Evolutionary conservation across 2,797 vertebrate species (phyloP), one percentile per base, ranked within the genome.

Genomic region (Urocyon cinereoargenteus): DNA sequence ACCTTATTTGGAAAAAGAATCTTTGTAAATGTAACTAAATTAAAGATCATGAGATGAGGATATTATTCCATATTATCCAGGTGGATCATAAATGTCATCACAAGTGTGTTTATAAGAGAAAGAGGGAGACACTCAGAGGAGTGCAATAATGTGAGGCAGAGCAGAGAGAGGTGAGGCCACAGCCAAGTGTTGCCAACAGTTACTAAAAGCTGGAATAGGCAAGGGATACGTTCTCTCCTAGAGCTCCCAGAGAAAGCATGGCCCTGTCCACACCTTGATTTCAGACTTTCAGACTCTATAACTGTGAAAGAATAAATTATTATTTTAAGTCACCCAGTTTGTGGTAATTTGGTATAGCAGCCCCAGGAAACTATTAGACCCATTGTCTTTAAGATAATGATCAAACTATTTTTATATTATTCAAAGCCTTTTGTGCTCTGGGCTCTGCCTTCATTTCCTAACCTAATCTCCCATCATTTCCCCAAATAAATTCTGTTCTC

Each of bases 391-490:
- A 90, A 59, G n/a, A 86, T 53, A 96, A 49, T 66, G 11, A n/a
- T 79, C 15, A 57, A 51, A 22, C 13, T 82, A 24, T n/a, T 93
- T 92, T 93, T 66, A 31, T 45, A 16, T 84, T 73, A 57, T 34
- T 72, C 26, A 40, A 75, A 49, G 5, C 2, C 26, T 85, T 70
- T 81, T 5, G 0, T 86, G 68, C 62, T 78, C 55, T 49, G 36
- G 59, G 68, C 7, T 68, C 22, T 82, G 75, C 34, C 26, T 96
- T 94, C 18, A 13, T 93, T 95, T 90, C 34, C 81, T 79, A 66
- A 68, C 31, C 26, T 61, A 72, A 68, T 81, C 26, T 91, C 22
- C 86, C 70, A 77, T 73, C 19, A 62, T 90, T 79, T 96, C 9
- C 34, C 26, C 77, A 85, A 40, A 59, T 79, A 45, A 81, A 91